These are phyloP conservation scores for Pseudomyrmex pallidus DNA, from an alignment of 1,140 invertebrate genomes.

Conservation along the genomic window DNA sequence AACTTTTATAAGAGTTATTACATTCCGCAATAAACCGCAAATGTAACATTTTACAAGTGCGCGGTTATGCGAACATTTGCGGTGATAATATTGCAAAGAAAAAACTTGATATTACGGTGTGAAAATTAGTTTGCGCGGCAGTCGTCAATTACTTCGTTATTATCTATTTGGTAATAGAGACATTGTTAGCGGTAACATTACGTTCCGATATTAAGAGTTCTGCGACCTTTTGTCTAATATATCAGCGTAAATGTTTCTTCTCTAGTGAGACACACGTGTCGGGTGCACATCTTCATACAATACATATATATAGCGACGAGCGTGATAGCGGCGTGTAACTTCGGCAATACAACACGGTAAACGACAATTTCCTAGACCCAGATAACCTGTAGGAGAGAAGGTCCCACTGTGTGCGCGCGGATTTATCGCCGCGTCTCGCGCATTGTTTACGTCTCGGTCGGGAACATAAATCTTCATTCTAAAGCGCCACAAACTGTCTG, in stretches of 20 bases:
- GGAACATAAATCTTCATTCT: slow-evolving; percentile 67
- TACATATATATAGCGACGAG: neutral
- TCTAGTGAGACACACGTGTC: neutral
- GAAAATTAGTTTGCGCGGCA: too few relatives aligned
- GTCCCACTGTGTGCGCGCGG: slow-evolving; percentile 36
- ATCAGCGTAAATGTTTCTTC: neutral
- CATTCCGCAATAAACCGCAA: too few relatives aligned
- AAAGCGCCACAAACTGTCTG: slow-evolving; percentile 67
- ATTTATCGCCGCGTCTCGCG: slow-evolving; percentile 75
- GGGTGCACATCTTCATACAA: neutral
- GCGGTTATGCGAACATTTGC: too few relatives aligned
- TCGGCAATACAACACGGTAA: slow-evolving; percentile 58
- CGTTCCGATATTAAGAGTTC: neutral
- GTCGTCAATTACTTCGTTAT: too few relatives aligned
- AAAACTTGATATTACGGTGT: too few relatives aligned
- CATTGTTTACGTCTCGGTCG: slow-evolving; percentile 73
- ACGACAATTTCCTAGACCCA: slow-evolving; percentile 74
- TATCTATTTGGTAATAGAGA: too few relatives aligned
- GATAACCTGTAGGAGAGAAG: slow-evolving; percentile 63
- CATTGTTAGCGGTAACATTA: too few relatives aligned
- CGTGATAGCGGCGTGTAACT: slow-evolving; percentile 46
- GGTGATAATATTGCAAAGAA: too few relatives aligned
- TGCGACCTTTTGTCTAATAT: neutral
- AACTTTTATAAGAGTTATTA: neutral
- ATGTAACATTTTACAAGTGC: too few relatives aligned